These are phyloP conservation scores for Psophia crepitans DNA, from an alignment of 2,113 vertebrate species.

Conservation along the genomic window DNA sequence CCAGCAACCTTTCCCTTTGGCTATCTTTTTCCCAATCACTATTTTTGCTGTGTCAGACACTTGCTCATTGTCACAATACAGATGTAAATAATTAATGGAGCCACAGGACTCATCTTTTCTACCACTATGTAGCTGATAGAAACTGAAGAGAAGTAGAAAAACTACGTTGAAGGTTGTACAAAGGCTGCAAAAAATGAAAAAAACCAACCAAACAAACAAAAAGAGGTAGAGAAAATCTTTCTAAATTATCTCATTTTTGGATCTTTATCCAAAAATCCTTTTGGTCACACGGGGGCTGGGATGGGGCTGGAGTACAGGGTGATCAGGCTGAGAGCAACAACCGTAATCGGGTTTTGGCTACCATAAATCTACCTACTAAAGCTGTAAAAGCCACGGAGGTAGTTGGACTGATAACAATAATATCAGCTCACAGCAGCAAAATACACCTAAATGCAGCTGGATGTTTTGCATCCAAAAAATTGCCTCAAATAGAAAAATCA, in stretches of 20 bases:
- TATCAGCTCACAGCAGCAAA: neutral
- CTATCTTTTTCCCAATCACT: neutral
- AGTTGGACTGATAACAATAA: neutral
- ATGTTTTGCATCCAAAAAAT: neutral
- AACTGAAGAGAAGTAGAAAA: neutral
- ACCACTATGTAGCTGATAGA: neutral
- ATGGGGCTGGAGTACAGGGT: neutral
- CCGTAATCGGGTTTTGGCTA: neutral
- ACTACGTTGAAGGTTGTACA: neutral
- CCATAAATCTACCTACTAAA: neutral
- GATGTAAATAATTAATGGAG: neutral
- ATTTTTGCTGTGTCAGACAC: neutral
- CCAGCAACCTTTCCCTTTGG: neutral
- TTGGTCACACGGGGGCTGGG: neutral
- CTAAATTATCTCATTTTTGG: neutral
- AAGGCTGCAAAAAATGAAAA: neutral
- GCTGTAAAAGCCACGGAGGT: neutral
- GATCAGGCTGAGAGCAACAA: neutral
- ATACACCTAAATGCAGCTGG: neutral
- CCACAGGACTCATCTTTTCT: neutral
- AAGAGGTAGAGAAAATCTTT: neutral
- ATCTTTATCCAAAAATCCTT: neutral
- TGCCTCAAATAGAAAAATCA: neutral
- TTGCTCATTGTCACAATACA: neutral
- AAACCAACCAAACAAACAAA: too few relatives aligned